Conservation (phyloP, 2,888 invertebrate genomes). For the Chloromyia formosa region DNA sequence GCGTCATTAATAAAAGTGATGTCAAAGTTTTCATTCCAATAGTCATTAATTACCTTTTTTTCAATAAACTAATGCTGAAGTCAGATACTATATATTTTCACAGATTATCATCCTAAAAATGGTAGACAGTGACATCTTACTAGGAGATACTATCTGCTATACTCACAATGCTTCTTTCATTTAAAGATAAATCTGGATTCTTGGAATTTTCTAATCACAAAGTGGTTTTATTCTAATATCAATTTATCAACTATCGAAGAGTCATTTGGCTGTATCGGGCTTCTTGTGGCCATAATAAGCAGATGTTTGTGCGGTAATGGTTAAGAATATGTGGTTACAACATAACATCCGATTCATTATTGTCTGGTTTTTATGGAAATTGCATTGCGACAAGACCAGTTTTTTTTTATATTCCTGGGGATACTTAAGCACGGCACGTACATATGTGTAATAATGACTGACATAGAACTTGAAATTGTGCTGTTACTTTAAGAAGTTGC, state of each 20-base stretch:
- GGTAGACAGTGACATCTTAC: too few species aligned
- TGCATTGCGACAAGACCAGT: conserved; percentile 36
- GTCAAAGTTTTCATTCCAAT: too few species aligned
- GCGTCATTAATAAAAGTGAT: too few species aligned
- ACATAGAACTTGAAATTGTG: conserved; percentile 16
- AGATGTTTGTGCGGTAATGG: conserved; percentile 28
- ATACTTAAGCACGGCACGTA: not conserved
- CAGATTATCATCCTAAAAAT: too few species aligned
- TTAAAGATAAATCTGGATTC: conserved; percentile 2
- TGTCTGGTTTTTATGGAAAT: conserved; percentile 38
- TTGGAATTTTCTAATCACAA: conserved; percentile 17
- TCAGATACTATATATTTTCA: too few species aligned
- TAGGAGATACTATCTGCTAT: too few species aligned
- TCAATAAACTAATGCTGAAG: too few species aligned
- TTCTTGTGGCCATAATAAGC: conserved; percentile 15
- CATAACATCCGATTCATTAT: conserved; percentile 37
- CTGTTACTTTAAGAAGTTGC: conserved; percentile 21
- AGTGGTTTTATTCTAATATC: conserved; percentile 36
- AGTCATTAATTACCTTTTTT: too few species aligned
- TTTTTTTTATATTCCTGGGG: not conserved
- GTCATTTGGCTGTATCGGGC: conserved; percentile 21
- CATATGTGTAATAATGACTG: conserved; percentile 24
- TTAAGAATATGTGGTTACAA: conserved; percentile 34
- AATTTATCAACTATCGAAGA: conserved; percentile 33
- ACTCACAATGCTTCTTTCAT: too few species aligned